phyloP scores from a whole-genome alignment of 1,140 invertebrate species.

The Diplogasteroides magnus region DNA sequence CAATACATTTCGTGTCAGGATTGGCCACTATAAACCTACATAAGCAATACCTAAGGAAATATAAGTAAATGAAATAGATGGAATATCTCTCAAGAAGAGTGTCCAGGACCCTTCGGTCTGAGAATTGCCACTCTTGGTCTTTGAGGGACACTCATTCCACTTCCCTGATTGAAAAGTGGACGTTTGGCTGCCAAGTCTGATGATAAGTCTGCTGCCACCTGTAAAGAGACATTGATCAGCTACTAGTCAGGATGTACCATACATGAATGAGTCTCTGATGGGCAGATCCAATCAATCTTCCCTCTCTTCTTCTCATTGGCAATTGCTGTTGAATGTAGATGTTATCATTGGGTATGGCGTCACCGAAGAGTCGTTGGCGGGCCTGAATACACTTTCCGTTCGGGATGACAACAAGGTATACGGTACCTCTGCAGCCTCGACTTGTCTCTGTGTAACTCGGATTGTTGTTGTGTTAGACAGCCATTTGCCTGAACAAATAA shows the following conservation, averaged over 20 bases:
- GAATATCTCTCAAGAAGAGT: not conserved
- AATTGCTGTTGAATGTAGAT: not conserved
- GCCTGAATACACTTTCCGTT: not conserved
- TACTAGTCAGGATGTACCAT: not conserved
- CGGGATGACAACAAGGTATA: not conserved
- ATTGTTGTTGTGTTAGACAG: not conserved
- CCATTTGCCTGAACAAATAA: too few species aligned
- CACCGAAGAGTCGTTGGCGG: not conserved
- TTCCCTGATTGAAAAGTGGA: not conserved
- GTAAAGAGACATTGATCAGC: not conserved
- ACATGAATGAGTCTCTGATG: not conserved
- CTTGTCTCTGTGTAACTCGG: not conserved
- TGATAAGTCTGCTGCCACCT: not conserved
- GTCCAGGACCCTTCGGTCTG: not conserved
- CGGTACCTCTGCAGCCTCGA: not conserved
- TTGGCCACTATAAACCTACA: not conserved
- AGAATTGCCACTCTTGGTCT: not conserved
- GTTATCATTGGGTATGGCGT: not conserved
- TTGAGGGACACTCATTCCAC: not conserved
- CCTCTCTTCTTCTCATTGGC: not conserved
- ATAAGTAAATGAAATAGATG: not conserved
- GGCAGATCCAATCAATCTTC: too few species aligned
- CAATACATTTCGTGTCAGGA: not conserved
- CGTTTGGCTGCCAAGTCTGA: not conserved
- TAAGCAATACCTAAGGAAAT: not conserved